phyloP scores from a whole-genome alignment of 1,140 invertebrate species.

The Temnothorax nylanderi region DNA sequence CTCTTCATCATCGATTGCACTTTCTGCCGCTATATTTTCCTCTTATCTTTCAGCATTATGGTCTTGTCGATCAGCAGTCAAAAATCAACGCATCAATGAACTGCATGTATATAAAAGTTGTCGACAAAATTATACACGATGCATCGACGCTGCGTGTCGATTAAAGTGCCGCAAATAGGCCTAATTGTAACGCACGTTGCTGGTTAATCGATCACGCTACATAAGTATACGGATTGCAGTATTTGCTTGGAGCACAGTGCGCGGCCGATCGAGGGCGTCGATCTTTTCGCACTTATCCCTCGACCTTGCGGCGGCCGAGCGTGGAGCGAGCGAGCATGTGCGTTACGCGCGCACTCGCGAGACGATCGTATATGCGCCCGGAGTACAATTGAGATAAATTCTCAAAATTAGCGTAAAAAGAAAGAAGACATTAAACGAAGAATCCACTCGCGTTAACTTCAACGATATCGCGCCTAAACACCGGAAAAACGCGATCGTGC shows the following conservation, averaged over 20 bases:
- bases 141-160: neutral
- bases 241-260: neutral
- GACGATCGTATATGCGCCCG: no score
- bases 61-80: neutral
- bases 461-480: neutral
- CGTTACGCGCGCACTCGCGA: neutral
- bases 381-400: neutral
- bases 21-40: neutral
- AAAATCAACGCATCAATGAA: neutral
- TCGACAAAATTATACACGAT: neutral
- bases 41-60: neutral
- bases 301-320: no score
- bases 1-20: neutral
- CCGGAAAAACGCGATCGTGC: neutral
- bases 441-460: conserved; percentile 28
- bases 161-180: neutral
- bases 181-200: neutral
- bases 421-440: neutral
- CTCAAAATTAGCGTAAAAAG: neutral
- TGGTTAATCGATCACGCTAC: neutral
- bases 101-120: neutral
- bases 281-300: neutral
- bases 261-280: neutral
- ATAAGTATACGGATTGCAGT: neutral
- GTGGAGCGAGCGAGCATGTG: neutral